These are phyloP conservation scores for Drosophila vallismaia DNA, from an alignment of 2,888 invertebrate species.

Conservation along the genomic window DNA sequence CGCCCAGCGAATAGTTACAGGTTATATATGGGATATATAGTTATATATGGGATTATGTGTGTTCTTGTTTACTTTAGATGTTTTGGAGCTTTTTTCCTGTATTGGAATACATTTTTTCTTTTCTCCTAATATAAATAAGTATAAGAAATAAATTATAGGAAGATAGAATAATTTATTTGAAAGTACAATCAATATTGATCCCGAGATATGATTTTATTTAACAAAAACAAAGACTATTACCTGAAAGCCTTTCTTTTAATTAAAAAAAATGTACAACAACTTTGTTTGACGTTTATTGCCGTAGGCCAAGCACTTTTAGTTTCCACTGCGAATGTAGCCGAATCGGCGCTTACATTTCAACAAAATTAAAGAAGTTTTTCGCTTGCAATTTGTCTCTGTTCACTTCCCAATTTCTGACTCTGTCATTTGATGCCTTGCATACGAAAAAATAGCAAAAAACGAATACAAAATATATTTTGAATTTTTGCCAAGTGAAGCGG, in stretches of 20 bases:
- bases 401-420: constrained; percentile 10
- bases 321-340: constrained; percentile 36
- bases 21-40: background rate
- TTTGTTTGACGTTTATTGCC: constrained; percentile 75
- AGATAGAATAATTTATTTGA: background rate
- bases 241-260: constrained; percentile 57
- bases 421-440: constrained; percentile 24
- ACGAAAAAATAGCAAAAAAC: constrained; percentile 19
- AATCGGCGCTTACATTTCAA: constrained; percentile 52
- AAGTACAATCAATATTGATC: background rate
- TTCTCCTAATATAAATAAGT: background rate
- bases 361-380: constrained; percentile 76
- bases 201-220: background rate
- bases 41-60: background rate
- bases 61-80: background rate
- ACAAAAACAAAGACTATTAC: background rate
- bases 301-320: constrained; percentile 67
- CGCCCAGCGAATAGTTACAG: constrained; percentile 30
- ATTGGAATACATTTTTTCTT: background rate
- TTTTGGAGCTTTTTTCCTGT: background rate
- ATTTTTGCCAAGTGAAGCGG: constrained; percentile 43
- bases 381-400: constrained; percentile 62
- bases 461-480: constrained; percentile 37
- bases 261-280: constrained; percentile 63
- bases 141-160: background rate